Conservation (phyloP, 2,888 invertebrate genomes). For the Copidosoma aretas region DNA sequence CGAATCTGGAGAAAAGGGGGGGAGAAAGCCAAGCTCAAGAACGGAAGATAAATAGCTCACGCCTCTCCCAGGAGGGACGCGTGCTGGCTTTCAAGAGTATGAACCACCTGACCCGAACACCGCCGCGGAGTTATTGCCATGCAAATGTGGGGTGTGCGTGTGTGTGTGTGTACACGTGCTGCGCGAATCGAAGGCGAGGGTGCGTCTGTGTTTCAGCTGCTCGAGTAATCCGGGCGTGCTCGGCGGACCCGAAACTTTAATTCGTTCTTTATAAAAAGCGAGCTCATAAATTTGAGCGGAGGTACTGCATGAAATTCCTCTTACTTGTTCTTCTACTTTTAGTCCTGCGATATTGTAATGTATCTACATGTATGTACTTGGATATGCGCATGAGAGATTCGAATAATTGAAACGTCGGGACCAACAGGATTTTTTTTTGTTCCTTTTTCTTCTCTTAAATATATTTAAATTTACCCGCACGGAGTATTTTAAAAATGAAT, state of each 20-base stretch:
- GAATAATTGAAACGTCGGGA: slow-evolving; percentile 8
- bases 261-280: slow-evolving; percentile 28
- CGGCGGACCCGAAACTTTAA: slow-evolving; percentile 31
- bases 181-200: slow-evolving; percentile 25
- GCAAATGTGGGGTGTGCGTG: neutral
- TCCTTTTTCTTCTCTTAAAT: too few species aligned
- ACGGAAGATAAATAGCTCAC: neutral
- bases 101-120: neutral
- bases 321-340: neutral
- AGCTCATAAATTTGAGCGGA: slow-evolving; percentile 17
- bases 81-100: neutral
- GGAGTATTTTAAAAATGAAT: too few species aligned
- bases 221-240: slow-evolving; percentile 16
- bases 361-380: neutral
- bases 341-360: too few species aligned
- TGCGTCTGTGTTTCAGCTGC: neutral
- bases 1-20: too few species aligned
- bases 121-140: slow-evolving; percentile 11
- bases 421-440: neutral
- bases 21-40: too few species aligned
- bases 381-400: slow-evolving; percentile 7
- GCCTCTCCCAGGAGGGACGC: too few species aligned
- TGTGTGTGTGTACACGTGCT: neutral
- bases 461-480: too few species aligned
- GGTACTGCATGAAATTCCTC: too few species aligned